phyloP scores from a whole-genome alignment of 2,888 invertebrate species.

The Gonocerus acuteangulatus region DNA sequence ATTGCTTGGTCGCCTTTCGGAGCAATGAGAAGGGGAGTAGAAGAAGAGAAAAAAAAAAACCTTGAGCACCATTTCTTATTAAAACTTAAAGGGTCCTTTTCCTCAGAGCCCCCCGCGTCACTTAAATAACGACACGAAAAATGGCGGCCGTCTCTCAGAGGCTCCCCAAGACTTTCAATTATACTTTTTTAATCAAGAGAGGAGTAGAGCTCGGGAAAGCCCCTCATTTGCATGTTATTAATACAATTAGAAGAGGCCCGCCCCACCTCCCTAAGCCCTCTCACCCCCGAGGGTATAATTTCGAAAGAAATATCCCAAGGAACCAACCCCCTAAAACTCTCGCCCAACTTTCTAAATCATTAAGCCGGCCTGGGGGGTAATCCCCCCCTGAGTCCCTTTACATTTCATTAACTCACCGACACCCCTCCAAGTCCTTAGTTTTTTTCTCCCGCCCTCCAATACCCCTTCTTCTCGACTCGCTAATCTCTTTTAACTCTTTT shows the following conservation, averaged over 20 bases:
- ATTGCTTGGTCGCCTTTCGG: too few relatives aligned
- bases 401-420: slow-evolving; percentile 28
- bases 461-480: neutral
- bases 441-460: neutral
- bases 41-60: neutral
- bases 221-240: slow-evolving; percentile 35
- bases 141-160: slow-evolving; percentile 31
- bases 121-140: slow-evolving; percentile 36
- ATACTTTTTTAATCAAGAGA: slow-evolving; percentile 37
- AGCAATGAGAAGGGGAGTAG: neutral
- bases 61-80: slow-evolving; percentile 23
- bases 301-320: slow-evolving; percentile 24
- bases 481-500: slow-evolving; percentile 12
- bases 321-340: neutral
- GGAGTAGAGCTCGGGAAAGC: slow-evolving; percentile 17
- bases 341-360: slow-evolving; percentile 28
- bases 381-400: slow-evolving; percentile 10
- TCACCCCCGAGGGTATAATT: slow-evolving; percentile 23
- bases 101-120: slow-evolving; percentile 12
- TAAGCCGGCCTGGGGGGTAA: slow-evolving; percentile 14
- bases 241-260: slow-evolving; percentile 29
- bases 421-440: slow-evolving; percentile 9
- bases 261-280: neutral
- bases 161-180: slow-evolving; percentile 30
- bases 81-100: slow-evolving; percentile 29